phyloP scores from a whole-genome alignment of 2,797 vertebrate species.

The Enteromius viviparus region DNA sequence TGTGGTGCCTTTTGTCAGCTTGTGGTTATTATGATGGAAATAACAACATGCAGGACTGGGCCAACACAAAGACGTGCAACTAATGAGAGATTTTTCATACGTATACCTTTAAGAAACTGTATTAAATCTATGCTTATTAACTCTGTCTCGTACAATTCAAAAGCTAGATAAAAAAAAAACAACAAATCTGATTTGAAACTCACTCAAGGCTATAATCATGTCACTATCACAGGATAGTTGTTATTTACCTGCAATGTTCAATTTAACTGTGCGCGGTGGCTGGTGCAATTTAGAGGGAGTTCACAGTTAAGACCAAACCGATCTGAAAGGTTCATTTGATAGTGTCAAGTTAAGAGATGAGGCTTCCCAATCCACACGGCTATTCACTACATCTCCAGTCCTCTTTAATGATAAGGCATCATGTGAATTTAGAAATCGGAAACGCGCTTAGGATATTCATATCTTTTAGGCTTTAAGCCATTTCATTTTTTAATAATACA shows the following conservation, averaged over 20 bases:
- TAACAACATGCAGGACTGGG: not conserved
- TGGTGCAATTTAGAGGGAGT: slow-evolving; percentile 51
- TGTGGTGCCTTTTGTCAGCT: not conserved
- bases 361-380: slow-evolving; percentile 48
- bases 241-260: slow-evolving; percentile 61
- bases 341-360: slow-evolving; percentile 55
- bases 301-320: slow-evolving; percentile 51
- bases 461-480: not conserved
- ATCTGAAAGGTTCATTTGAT: slow-evolving; percentile 54
- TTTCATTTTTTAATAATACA: not conserved
- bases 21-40: not conserved
- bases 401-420: slow-evolving; percentile 38
- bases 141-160: not conserved
- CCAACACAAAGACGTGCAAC: no score
- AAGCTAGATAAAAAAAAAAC: not conserved
- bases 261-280: slow-evolving; percentile 46
- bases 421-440: slow-evolving; percentile 28
- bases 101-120: slow-evolving; percentile 5
- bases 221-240: slow-evolving; percentile 50
- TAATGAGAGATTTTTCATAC: not conserved
- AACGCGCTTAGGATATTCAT: not conserved
- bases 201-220: slow-evolving; percentile 46
- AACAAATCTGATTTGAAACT: slow-evolving; percentile 11
- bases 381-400: slow-evolving; percentile 1
- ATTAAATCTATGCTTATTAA: slow-evolving; percentile 19